Evolutionary conservation across 2,113 vertebrate genomes (phyloP).

Genomic region (Papio anubis): DNA sequence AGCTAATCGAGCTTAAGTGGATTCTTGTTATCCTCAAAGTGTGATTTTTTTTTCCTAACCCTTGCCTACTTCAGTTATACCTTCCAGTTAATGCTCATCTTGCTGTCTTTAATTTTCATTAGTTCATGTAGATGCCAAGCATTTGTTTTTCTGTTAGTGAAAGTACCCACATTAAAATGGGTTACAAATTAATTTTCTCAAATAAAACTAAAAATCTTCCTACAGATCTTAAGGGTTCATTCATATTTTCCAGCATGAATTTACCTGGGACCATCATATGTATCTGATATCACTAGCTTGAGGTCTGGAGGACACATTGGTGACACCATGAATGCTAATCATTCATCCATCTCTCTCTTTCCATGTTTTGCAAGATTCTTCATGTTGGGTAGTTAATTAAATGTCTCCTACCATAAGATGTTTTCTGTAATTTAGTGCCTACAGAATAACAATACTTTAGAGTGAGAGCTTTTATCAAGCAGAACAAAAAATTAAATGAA

Average conservation of each 20-base stretch:
- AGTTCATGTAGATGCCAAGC: neutral
- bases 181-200: neutral
- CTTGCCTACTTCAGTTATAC: neutral
- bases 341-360: neutral
- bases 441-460: slow-evolving; percentile 51
- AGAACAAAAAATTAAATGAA: slow-evolving; percentile 15
- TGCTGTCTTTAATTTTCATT: neutral
- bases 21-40: neutral
- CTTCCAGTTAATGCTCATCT: neutral
- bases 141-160: neutral
- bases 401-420: slow-evolving; percentile 1
- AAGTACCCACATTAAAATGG: neutral
- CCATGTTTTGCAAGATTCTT: neutral
- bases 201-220: neutral
- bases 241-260: neutral
- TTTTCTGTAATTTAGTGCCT: slow-evolving; percentile 59
- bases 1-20: neutral
- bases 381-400: slow-evolving; percentile 42
- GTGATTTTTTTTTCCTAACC: neutral
- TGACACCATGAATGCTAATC: neutral
- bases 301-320: neutral
- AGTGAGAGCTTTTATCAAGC: slow-evolving; percentile 47
- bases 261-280: neutral
- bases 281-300: neutral
- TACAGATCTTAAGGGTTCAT: neutral